Conservation (phyloP, 2,797 vertebrate species). For the Propithecus deckenii region DNA sequence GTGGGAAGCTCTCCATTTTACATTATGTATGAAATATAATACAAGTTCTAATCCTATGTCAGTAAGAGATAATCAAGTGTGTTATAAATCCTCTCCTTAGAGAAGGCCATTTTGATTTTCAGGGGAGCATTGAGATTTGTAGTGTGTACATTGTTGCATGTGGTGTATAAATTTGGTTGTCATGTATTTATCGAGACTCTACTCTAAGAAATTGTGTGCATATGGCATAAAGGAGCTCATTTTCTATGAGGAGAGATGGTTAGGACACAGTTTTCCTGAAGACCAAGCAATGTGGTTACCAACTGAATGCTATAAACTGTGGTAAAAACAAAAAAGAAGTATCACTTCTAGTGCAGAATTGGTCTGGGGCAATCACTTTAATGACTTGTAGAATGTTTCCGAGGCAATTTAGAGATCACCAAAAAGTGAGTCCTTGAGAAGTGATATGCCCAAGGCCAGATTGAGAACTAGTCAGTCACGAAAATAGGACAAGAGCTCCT, state of each 20-base stretch:
- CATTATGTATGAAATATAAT: background rate
- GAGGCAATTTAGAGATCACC: background rate
- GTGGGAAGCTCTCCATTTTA: background rate
- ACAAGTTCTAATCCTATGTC: background rate
- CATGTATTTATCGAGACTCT: background rate
- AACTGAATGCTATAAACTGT: background rate
- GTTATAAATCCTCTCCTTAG: background rate
- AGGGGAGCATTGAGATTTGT: background rate
- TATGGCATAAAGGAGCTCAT: background rate
- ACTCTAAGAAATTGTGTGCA: background rate
- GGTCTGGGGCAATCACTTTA: background rate
- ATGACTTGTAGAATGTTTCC: background rate
- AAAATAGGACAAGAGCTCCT: background rate
- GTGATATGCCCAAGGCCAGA: background rate
- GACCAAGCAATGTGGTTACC: background rate
- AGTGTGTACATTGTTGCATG: background rate
- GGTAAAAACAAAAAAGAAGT: background rate
- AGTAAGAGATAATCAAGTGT: background rate
- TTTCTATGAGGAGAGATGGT: background rate
- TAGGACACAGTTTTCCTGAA: background rate
- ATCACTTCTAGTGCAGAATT: background rate
- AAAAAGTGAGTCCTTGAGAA: background rate
- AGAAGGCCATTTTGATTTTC: background rate
- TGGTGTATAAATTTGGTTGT: background rate
- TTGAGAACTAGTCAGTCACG: background rate